Evolutionary conservation across 1,140 invertebrate species (phyloP), one percentile per base, ranked within the genome.

Genomic region (Papilio aristodemus): DNA sequence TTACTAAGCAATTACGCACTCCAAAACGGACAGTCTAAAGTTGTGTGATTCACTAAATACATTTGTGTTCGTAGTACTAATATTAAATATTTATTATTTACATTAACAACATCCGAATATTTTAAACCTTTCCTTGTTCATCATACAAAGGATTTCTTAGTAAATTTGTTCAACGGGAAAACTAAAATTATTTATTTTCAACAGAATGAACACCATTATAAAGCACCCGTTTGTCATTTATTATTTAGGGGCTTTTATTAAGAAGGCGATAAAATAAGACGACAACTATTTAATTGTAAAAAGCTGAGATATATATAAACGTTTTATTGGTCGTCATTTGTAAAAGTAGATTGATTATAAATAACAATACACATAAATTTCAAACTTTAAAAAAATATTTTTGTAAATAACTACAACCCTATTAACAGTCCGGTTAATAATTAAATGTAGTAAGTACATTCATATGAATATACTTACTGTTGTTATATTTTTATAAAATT

Each of bases 91-190:
- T 62, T 62, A 62, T 19, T 38, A 19, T 62, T 62, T 37, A 62
- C 36, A 39, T 36, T 37, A 14, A 36, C 32, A 39, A 62, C 46
- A 50, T 50, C 46, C 46, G 19, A 50, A 50, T 50, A 50, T 50
- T 50, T 50, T 50, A 50, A 50, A 50, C 17, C 46, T 50, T 50
- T 50, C 46, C 46, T 50, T 50, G 46, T 50, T 54, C 46, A 54
- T 54, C 46, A 54, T 54, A 54, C 46, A 54, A 54, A 54, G 46
- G 46, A 54, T 54, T 54, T 54, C 46, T 54, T 17, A 54, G 19
- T 25, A 54, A 54, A 54, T 54, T 22, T 22, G 19, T 25, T 22
- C 14, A 54, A 54, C 46, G 46, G 46, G 46, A 54, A 54, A 54
- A 54, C 19, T 54, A 11, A 46, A 9, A 46, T 46, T 46, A 9